phyloP scores from a whole-genome alignment of 2,888 invertebrate genomes.

The Antheraea assamensis region DNA sequence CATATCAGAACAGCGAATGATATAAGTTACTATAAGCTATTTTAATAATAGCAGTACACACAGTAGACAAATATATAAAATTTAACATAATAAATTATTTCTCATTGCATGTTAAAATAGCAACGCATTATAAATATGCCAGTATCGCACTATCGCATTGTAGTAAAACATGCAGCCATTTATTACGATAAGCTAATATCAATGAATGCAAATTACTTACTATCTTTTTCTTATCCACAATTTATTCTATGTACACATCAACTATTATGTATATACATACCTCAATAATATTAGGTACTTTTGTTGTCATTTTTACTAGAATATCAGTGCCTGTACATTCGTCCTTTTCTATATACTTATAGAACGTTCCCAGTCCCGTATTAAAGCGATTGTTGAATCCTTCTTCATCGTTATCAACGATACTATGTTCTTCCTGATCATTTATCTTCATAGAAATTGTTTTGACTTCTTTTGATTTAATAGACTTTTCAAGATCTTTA shows the following conservation, averaged over 20 bases:
- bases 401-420: not conserved
- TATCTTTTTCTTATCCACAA: not conserved
- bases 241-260: not conserved
- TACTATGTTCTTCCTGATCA: not conserved
- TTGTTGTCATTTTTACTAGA: conserved; percentile 24
- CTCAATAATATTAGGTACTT: conserved; percentile 3
- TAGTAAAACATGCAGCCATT: no score
- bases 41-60: no score
- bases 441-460: not conserved
- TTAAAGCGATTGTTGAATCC: conserved; percentile 3
- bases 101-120: no score
- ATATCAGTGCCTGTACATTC: conserved; percentile 25
- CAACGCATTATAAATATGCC: no score
- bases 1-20: no score
- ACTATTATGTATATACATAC: not conserved
- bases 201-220: no score
- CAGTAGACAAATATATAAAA: no score
- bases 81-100: no score
- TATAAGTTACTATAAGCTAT: no score
- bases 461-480: conserved; percentile 6
- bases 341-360: conserved; percentile 20
- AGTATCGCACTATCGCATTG: no score
- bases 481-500: conserved; percentile 16
- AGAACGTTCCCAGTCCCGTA: conserved; percentile 24
- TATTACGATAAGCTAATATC: no score